These are phyloP conservation scores for Cryptoprocta ferox DNA, from an alignment of 2,797 vertebrate genomes.

Conservation along the genomic window DNA sequence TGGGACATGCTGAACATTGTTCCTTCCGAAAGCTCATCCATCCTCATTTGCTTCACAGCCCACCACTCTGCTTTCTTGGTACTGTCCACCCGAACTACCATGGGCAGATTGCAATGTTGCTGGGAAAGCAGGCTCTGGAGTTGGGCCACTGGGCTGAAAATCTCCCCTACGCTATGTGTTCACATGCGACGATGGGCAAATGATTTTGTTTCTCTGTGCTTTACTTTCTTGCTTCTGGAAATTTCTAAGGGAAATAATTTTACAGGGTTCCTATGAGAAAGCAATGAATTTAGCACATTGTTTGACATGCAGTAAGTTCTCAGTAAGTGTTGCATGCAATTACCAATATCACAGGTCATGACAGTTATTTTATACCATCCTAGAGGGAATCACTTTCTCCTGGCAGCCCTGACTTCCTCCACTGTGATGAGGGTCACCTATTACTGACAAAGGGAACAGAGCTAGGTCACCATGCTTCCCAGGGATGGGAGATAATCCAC, in stretches of 20 bases:
- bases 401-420: not conserved
- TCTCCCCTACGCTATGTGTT: not conserved
- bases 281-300: not conserved
- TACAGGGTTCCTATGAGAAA: not conserved
- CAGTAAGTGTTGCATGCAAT: not conserved
- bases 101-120: accelerated
- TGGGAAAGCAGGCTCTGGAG: not conserved
- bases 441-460: not conserved
- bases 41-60: not conserved
- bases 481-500: not conserved
- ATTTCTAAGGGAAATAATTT: not conserved
- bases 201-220: not conserved
- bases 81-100: accelerated
- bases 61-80: not conserved
- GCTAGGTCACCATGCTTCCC: not conserved
- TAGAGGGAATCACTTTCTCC: not conserved
- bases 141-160: not conserved
- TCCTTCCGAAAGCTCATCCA: not conserved
- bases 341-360: not conserved
- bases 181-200: accelerated
- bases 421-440: not conserved
- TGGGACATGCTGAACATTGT: too few species aligned
- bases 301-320: not conserved
- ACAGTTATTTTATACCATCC: not conserved
- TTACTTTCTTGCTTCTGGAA: not conserved